phyloP scores from a whole-genome alignment of 2,113 vertebrate genomes.

The Todiramphus chloris region DNA sequence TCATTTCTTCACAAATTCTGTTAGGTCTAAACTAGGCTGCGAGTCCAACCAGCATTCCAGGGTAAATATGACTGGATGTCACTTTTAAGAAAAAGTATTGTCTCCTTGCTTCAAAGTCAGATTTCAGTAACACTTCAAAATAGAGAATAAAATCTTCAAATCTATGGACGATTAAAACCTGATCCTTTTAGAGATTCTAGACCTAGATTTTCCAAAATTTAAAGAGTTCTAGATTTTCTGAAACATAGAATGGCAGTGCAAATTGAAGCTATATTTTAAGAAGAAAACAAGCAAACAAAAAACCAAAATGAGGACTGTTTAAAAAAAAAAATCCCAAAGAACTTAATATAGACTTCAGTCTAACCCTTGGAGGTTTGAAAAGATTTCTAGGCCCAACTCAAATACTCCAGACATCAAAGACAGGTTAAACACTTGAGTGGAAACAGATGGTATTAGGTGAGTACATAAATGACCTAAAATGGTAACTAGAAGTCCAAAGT shows the following conservation, averaged over 20 bases:
- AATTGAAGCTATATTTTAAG: not conserved
- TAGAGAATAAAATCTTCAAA: not conserved
- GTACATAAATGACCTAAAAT: not conserved
- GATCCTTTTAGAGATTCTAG: not conserved
- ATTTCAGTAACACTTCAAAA: not conserved
- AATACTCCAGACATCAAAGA: not conserved
- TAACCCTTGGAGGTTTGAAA: not conserved
- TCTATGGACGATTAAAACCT: not conserved
- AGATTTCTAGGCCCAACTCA: not conserved
- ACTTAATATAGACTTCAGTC: not conserved
- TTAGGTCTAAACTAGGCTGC: not conserved
- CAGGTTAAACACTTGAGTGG: not conserved
- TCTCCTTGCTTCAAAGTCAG: not conserved
- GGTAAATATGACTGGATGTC: not conserved
- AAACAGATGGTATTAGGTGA: not conserved
- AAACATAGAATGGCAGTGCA: not conserved
- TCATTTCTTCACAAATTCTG: not conserved
- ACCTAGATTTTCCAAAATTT: not conserved
- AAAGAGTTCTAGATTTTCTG: not conserved
- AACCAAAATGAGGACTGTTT: not conserved
- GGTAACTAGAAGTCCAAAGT: not conserved
- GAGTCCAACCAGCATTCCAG: not conserved
- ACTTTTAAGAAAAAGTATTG: not conserved
- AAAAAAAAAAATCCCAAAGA: not conserved
- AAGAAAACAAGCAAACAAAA: not conserved